phyloP scores from a whole-genome alignment of 2,797 vertebrate genomes.

The Mionectes olivaceus region DNA sequence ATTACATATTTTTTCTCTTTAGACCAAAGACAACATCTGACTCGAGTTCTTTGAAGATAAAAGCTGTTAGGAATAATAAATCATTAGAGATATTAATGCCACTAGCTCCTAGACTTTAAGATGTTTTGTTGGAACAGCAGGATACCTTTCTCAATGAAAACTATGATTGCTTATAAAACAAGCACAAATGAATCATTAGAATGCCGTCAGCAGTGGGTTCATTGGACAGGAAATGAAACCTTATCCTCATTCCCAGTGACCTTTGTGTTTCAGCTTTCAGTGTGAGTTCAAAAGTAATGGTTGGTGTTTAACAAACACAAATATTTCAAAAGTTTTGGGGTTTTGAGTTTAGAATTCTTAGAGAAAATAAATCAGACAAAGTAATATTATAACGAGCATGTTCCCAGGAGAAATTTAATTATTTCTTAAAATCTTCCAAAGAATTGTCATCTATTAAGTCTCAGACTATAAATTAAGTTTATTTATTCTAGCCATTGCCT shows the following conservation, averaged over 20 bases:
- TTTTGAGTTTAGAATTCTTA: slow-evolving; percentile 14
- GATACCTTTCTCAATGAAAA: neutral
- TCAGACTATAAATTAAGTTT: slow-evolving; percentile 31
- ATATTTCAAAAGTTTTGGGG: neutral
- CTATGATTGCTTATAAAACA: neutral
- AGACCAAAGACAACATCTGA: neutral
- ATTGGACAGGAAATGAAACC: neutral
- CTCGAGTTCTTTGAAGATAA: neutral
- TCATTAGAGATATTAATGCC: neutral
- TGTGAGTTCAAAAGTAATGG: neutral
- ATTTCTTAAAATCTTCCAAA: slow-evolving; percentile 40
- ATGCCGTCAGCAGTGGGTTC: neutral
- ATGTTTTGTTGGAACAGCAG: neutral
- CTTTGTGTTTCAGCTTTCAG: neutral
- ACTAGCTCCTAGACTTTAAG: neutral
- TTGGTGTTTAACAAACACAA: neutral
- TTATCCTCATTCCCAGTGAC: neutral
- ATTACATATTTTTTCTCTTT: neutral
- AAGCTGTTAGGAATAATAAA: neutral
- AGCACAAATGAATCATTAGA: neutral
- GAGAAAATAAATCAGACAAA: slow-evolving; percentile 29
- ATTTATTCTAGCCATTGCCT: slow-evolving; percentile 29
- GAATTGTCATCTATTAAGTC: slow-evolving; percentile 39
- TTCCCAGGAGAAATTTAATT: neutral
- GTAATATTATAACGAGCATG: slow-evolving; percentile 13